phyloP scores from a whole-genome alignment of 2,797 vertebrate genomes.

The Octomys mimax region DNA sequence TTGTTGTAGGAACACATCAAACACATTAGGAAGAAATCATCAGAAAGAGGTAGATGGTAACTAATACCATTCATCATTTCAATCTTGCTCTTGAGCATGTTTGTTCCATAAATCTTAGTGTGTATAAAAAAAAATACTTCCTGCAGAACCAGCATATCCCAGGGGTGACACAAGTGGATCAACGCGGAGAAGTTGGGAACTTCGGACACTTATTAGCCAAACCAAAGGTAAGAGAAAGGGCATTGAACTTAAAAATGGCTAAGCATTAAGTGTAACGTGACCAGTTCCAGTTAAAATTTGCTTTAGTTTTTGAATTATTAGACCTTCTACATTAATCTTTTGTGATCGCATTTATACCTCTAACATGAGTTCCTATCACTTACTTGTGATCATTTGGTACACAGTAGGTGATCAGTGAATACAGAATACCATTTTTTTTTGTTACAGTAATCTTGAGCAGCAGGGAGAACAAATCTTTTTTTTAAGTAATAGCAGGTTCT shows the following conservation, averaged over 20 bases:
- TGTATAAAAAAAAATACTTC: conserved; percentile 59
- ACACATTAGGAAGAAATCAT: too few relatives aligned
- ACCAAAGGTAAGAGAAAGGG: conserved; percentile 92
- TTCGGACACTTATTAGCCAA: conserved; percentile 96
- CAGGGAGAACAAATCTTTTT: background rate
- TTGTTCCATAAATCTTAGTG: background rate
- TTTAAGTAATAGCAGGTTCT: background rate
- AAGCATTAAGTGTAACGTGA: background rate
- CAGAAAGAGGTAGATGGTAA: background rate
- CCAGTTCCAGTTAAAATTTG: background rate
- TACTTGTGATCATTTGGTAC: background rate
- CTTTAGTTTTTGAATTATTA: background rate
- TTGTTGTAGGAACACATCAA: background rate
- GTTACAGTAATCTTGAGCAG: background rate
- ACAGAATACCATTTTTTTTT: rapidly evolving
- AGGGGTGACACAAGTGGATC: conserved; percentile 92
- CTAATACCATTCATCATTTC: background rate
- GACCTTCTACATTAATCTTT: rapidly evolving
- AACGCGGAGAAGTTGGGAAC: conserved; percentile 96
- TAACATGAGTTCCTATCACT: background rate
- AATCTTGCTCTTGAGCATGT: background rate
- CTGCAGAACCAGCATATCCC: conserved; percentile 95
- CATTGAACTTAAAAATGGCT: background rate
- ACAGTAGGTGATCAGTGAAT: background rate
- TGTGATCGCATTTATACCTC: background rate